Evolutionary conservation across 2,797 vertebrate genomes (phyloP).

Genomic region (Synanceia verrucosa): DNA sequence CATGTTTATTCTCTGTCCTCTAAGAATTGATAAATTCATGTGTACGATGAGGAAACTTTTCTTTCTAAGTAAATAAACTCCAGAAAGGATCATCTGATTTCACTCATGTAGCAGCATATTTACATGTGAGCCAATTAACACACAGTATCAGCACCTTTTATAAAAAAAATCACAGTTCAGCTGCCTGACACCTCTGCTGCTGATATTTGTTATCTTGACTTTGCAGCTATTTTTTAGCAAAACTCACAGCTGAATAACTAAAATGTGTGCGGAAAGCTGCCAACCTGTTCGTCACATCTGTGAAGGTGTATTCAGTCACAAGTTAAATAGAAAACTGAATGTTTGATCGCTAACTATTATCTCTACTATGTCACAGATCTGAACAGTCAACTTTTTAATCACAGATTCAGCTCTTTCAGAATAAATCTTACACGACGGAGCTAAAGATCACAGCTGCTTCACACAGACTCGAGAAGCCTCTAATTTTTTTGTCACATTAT

Average conservation of each 20-base stretch:
- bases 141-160: neutral
- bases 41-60: neutral
- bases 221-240: neutral
- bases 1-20: neutral
- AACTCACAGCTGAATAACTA: neutral
- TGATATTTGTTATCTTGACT: neutral
- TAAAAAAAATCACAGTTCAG: neutral
- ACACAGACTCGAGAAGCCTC: constrained; percentile 16
- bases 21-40: neutral
- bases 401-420: constrained; percentile 30
- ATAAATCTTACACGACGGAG: constrained; percentile 29
- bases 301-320: neutral
- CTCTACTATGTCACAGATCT: neutral
- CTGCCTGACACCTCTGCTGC: neutral
- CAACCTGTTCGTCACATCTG: neutral
- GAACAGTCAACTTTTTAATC: constrained; percentile 27
- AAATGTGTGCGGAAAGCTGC: neutral
- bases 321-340: neutral
- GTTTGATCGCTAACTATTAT: neutral
- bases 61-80: neutral
- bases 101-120: neutral
- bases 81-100: neutral
- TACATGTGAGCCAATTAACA: constrained; percentile 12
- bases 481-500: constrained; percentile 57
- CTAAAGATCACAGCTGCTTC: constrained; percentile 52